These are phyloP conservation scores for Dascyllus trimaculatus DNA, from an alignment of 2,113 vertebrate genomes.

Conservation along the genomic window DNA sequence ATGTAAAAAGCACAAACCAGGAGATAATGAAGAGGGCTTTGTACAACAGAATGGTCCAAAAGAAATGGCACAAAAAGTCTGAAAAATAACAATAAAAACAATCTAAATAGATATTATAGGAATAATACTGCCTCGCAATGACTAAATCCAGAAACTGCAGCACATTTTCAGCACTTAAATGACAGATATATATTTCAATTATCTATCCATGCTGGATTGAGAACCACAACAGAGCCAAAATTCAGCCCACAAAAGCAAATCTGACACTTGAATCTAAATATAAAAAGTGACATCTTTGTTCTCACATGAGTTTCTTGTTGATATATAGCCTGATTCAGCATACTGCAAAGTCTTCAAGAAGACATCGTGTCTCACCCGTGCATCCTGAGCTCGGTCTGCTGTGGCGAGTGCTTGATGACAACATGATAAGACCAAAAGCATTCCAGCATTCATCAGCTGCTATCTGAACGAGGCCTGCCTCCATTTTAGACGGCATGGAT, in stretches of 20 bases:
- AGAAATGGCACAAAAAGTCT: neutral
- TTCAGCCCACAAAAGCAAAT: slow-evolving; percentile 17
- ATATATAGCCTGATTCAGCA: slow-evolving; percentile 47
- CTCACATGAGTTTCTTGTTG: slow-evolving; percentile 39
- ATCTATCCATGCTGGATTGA: neutral
- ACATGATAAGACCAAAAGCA: slow-evolving; percentile 74
- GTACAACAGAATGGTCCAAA: neutral
- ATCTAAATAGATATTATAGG: neutral
- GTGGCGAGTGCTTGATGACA: slow-evolving; percentile 54
- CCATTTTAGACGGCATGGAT: slow-evolving; percentile 65
- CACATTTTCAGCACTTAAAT: slow-evolving; percentile 9
- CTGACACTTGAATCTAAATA: slow-evolving; percentile 13
- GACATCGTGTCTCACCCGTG: slow-evolving; percentile 46
- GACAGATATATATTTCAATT: slow-evolving; percentile 10
- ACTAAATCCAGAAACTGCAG: slow-evolving; percentile 14
- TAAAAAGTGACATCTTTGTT: slow-evolving; percentile 30
- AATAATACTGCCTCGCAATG: slow-evolving; percentile 32
- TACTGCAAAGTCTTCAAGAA: slow-evolving; percentile 42
- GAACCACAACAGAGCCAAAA: neutral
- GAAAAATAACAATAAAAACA: slow-evolving; percentile 18
- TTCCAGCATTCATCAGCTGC: slow-evolving; percentile 64
- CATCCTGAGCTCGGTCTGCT: slow-evolving; percentile 27
- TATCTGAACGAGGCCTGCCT: slow-evolving; percentile 63
- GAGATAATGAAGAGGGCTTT: slow-evolving; percentile 8
- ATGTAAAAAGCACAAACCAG: slow-evolving; percentile 15